Conservation (phyloP, 2,888 invertebrate species). For the Rhogogaster chlorosoma region DNA sequence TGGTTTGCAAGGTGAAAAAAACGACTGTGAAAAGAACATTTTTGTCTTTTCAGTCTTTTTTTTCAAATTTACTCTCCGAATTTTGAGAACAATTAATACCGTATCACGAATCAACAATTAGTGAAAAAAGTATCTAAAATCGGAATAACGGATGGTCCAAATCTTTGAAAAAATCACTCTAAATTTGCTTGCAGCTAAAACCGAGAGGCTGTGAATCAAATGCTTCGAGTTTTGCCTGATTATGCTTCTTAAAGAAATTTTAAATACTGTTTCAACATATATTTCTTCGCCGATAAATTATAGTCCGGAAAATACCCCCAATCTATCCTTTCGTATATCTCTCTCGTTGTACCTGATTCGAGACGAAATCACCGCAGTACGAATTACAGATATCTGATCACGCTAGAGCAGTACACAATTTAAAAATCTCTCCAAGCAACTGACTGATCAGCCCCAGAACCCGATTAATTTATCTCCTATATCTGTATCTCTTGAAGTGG, state of each 20-base stretch:
- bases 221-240: neutral
- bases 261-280: neutral
- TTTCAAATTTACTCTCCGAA: neutral
- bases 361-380: neutral
- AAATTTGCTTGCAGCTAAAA: neutral
- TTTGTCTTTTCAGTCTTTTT: too few relatives aligned
- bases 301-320: neutral
- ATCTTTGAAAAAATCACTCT: neutral
- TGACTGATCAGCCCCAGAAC: neutral
- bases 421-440: neutral
- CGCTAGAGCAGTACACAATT: neutral
- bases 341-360: neutral
- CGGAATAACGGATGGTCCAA: neutral
- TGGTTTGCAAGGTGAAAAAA: too few relatives aligned
- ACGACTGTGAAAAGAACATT: too few relatives aligned
- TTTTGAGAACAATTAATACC: neutral
- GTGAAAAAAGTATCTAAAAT: neutral
- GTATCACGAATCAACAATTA: neutral
- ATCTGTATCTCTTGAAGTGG: slow-evolving; percentile 98
- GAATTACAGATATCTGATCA: neutral
- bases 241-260: neutral
- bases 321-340: neutral
- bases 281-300: neutral
- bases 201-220: neutral
- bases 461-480: slow-evolving; percentile 84